These are phyloP conservation scores for Ctenopoma multispine DNA, from an alignment of 2,797 vertebrate species.

Conservation along the genomic window DNA sequence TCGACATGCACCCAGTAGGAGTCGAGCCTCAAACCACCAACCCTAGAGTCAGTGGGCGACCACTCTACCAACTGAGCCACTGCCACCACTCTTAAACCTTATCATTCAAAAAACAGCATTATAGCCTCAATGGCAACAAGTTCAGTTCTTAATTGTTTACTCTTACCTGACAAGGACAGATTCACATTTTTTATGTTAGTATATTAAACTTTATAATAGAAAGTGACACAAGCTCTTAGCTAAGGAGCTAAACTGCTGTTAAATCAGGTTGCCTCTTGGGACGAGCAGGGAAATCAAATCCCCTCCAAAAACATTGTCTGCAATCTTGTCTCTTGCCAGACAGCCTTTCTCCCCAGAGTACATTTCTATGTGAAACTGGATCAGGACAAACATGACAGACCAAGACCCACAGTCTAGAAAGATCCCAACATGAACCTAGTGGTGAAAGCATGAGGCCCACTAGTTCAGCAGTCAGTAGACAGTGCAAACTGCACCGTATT, in stretches of 20 bases:
- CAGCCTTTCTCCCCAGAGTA: constrained; percentile 51
- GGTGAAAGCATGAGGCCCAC: constrained; percentile 9
- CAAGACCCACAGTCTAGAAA: constrained; percentile 41
- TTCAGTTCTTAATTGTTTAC: constrained; percentile 9
- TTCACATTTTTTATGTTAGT: constrained; percentile 18
- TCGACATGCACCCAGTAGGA: too few relatives aligned
- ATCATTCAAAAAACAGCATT: too few relatives aligned
- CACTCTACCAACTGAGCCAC: too few relatives aligned
- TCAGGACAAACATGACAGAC: constrained; percentile 40
- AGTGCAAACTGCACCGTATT: background rate
- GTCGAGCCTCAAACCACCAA: too few relatives aligned
- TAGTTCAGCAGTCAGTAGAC: background rate
- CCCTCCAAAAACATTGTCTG: constrained; percentile 28
- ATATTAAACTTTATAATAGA: constrained; percentile 37
- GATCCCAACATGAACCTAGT: constrained; percentile 15
- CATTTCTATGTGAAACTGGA: constrained; percentile 55
- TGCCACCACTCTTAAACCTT: too few relatives aligned
- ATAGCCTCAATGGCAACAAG: constrained; percentile 4
- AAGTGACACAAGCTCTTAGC: constrained; percentile 1
- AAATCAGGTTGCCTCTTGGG: constrained; percentile 22
- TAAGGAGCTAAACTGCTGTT: constrained; percentile 33
- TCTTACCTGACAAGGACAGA: background rate
- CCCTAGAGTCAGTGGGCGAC: too few relatives aligned
- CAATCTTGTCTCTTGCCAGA: constrained; percentile 15
- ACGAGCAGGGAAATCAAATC: constrained; percentile 43